Conservation (phyloP, 1,140 invertebrate species). For the Leptinotarsa lineolata region DNA sequence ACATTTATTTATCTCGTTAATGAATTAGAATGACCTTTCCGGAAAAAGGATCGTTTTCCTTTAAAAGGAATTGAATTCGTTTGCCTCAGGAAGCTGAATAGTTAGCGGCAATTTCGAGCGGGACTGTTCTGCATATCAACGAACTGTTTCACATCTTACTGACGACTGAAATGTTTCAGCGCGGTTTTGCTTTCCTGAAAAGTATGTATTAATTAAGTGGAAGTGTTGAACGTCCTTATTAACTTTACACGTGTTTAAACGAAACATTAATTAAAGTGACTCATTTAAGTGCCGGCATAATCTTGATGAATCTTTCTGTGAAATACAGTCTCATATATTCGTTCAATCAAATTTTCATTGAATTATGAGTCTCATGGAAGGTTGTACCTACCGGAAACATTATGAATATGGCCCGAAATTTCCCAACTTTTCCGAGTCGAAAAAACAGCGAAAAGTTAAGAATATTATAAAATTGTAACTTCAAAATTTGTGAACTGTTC, state of each 20-base stretch:
- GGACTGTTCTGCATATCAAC: slow-evolving; percentile 27
- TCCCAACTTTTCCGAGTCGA: too few relatives aligned
- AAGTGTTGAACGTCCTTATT: slow-evolving; percentile 30
- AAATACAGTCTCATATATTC: neutral
- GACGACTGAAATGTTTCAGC: slow-evolving; percentile 26
- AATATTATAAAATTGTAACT: too few relatives aligned
- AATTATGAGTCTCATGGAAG: too few relatives aligned
- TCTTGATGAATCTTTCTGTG: neutral
- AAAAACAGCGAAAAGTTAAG: too few relatives aligned
- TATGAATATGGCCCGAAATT: too few relatives aligned
- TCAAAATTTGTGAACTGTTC: too few relatives aligned
- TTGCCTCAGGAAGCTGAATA: slow-evolving; percentile 1
- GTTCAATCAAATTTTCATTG: too few relatives aligned
- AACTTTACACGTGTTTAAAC: slow-evolving; percentile 23
- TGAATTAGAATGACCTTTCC: slow-evolving; percentile 30
- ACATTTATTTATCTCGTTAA: slow-evolving; percentile 28
- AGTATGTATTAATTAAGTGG: slow-evolving; percentile 32
- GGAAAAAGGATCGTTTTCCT: slow-evolving; percentile 13
- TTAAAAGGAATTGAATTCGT: slow-evolving; percentile 24
- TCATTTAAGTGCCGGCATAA: slow-evolving; percentile 15
- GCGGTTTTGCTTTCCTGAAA: slow-evolving; percentile 31
- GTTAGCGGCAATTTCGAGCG: neutral
- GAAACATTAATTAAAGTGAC: slow-evolving; percentile 27
- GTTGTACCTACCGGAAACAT: too few relatives aligned
- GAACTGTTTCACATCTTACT: slow-evolving; percentile 19